phyloP scores from a whole-genome alignment of 2,113 vertebrate genomes.

The Panurus biarmicus region DNA sequence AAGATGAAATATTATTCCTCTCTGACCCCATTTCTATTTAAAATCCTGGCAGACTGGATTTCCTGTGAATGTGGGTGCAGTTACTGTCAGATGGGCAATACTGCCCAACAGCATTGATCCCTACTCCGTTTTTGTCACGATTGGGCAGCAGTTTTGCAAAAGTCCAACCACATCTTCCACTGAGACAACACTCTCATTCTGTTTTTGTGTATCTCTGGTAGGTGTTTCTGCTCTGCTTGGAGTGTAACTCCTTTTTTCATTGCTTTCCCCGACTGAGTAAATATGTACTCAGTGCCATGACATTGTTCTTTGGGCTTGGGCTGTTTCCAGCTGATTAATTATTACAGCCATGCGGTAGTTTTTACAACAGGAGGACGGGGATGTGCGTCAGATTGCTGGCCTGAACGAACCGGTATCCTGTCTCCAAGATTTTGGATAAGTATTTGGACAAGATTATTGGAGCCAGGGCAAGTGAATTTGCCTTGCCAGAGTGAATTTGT shows the following conservation, averaged over 20 bases:
- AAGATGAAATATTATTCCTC: background rate
- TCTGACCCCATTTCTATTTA: background rate
- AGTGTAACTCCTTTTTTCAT: background rate
- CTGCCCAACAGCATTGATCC: background rate
- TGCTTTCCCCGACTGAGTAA: background rate
- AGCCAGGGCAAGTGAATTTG: background rate
- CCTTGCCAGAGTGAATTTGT: background rate
- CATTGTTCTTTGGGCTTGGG: conserved; percentile 37
- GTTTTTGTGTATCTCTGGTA: background rate
- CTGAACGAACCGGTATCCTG: background rate
- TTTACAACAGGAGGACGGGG: background rate
- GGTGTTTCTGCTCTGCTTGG: background rate
- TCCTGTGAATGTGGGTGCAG: background rate
- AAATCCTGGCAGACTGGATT: background rate
- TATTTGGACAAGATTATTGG: background rate
- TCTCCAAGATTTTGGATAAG: background rate
- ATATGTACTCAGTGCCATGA: background rate
- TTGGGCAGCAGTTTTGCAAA: background rate
- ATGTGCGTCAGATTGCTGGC: conserved; percentile 32
- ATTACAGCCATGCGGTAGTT: background rate
- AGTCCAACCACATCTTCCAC: background rate
- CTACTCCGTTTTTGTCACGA: fast-evolving
- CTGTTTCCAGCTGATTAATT: conserved; percentile 36
- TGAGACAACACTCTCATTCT: background rate
- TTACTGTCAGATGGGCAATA: background rate